A percentile compares a stretch with the other conserved stretches of the same genome.
Conservation (phyloP, 2,888 invertebrate species). For the Listrodromus nycthemerus region DNA sequence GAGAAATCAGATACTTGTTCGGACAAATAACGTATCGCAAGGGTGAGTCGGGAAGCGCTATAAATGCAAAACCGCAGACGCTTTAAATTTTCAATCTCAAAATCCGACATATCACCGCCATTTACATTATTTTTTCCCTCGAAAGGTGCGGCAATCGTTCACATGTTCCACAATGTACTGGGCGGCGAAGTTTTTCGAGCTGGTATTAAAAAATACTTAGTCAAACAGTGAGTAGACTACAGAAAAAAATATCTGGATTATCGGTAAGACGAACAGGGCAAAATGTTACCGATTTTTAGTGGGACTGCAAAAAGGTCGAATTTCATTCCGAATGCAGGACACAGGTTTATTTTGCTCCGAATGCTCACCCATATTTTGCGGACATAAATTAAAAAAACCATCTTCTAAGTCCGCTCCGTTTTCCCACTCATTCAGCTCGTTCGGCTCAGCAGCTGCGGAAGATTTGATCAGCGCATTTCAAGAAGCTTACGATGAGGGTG, state of each 20-base stretch:
- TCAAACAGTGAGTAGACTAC: conserved; percentile 82
- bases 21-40: conserved; percentile 87
- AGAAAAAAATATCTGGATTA: neutral
- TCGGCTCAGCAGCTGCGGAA: conserved; percentile 67
- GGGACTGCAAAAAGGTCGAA: no score
- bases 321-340: neutral
- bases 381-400: no score
- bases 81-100: neutral
- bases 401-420: neutral
- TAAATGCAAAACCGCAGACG: neutral
- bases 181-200: conserved; percentile 86
- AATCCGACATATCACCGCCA: neutral
- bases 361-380: neutral
- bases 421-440: conserved; percentile 50
- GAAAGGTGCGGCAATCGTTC: conserved; percentile 84
- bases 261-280: neutral
- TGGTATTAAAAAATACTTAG: conserved; percentile 85
- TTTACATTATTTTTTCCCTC: neutral
- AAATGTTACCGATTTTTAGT: conserved; percentile 50
- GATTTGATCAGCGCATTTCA: conserved; percentile 72
- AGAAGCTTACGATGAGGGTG: conserved; percentile 59
- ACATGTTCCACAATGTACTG: conserved; percentile 86
- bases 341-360: neutral
- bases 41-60: conserved; percentile 80
- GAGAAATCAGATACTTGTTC: conserved; percentile 86